Evolutionary conservation across 2,888 invertebrate genomes (phyloP), one percentile per base, ranked within the genome.

Genomic region (Pogonocherus hispidulus): DNA sequence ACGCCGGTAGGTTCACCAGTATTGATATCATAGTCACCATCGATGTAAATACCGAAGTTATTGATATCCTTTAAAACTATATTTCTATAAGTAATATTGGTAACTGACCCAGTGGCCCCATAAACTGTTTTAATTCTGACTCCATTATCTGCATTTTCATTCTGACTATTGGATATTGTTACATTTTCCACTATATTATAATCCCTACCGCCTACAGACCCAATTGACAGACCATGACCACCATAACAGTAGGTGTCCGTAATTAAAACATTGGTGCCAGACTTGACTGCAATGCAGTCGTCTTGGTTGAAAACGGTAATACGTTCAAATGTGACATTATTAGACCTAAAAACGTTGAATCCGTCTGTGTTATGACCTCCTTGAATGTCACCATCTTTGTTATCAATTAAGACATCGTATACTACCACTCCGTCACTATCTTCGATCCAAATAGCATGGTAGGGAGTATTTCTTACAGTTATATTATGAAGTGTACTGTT

Each of bases 181-280:
- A 64, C 46, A 23, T 59, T 57, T 20, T n/a, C 32, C n/a, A 54
- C 64, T n/a, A 41, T 22, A 11, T 47, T 47, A 44, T 62, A 27
- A 23, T 51, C 47, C 19, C 19, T 22, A n/a, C 51, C 22, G 3
- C 16, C 18, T 18, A 37, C 64, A 22, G 56, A n/a, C n/a, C 56
- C 57, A n/a, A 60, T 56, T 16, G 47, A 47, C n/a, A 62, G 3
- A 14, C 64, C 64, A 37, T 64, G 64, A 23, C 56, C 23, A 8
- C 64, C 64, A 14, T 6, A 56, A 46, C 64, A 64, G 8, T 60
- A 27, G 9, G 11, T 41, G 23, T 57, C 44, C 2, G 3, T 14
- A 19, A 64, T 37, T 6, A 14, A 0, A n/a, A 64, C 1, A 23
- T 64, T 23, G 18, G 18, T 35, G 8, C 56, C 64, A 16, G 27